Evolutionary conservation across 2,113 vertebrate species (phyloP).

Genomic region (Apaloderma vittatum): DNA sequence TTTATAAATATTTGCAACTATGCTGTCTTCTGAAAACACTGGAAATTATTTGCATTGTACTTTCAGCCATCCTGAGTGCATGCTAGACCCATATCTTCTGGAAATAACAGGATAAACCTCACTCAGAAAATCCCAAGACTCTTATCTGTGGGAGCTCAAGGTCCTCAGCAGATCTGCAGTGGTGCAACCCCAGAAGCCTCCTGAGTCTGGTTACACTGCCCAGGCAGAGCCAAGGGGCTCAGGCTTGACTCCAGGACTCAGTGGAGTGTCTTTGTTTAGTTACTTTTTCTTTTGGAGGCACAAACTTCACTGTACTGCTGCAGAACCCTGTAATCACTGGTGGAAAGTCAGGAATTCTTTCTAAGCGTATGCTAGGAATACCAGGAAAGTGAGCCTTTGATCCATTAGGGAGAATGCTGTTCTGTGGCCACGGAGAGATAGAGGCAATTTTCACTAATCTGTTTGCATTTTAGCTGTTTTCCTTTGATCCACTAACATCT

Average conservation of each 20-base stretch:
- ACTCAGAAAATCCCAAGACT: not conserved
- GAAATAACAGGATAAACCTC: not conserved
- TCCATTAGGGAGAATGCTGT: not conserved
- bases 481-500: not conserved
- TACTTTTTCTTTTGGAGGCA: not conserved
- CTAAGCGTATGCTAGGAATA: not conserved
- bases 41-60: not conserved
- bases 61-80: not conserved
- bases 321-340: not conserved
- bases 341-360: not conserved
- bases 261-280: not conserved
- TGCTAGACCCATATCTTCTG: not conserved
- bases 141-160: not conserved
- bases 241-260: not conserved
- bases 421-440: not conserved
- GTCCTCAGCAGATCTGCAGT: not conserved
- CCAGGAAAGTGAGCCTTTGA: not conserved
- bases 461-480: not conserved
- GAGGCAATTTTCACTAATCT: not conserved
- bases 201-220: accelerated
- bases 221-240: not conserved
- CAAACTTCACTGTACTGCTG: not conserved
- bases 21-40: not conserved
- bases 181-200: not conserved
- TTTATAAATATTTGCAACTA: not conserved